These are phyloP conservation scores for Orius insidiosus DNA, from an alignment of 1,140 invertebrate genomes.

Conservation along the genomic window DNA sequence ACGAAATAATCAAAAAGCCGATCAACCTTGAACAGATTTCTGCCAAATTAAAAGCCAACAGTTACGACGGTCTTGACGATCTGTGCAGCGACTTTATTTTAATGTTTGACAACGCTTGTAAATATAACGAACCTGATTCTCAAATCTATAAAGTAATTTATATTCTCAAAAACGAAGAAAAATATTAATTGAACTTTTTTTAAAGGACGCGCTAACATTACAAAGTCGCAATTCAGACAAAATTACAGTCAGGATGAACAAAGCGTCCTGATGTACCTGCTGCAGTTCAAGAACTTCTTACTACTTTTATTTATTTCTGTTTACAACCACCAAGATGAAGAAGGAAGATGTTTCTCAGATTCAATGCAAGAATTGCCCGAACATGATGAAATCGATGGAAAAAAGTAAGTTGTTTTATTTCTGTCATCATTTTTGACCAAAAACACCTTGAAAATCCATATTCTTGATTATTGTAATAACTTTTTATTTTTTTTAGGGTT, in stretches of 20 bases:
- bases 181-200: slow-evolving; percentile 2
- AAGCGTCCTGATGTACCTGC: slow-evolving; percentile 73
- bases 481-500: slow-evolving; percentile 39
- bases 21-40: slow-evolving; percentile 94
- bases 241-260: slow-evolving; percentile 76
- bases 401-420: no score
- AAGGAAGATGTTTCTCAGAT: slow-evolving; percentile 90
- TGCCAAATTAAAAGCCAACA: slow-evolving; percentile 56
- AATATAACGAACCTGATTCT: slow-evolving; percentile 98
- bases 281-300: slow-evolving; percentile 78
- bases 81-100: slow-evolving; percentile 82
- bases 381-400: slow-evolving; percentile 58
- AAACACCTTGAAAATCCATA: no score
- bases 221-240: slow-evolving; percentile 88
- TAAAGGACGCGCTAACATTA: slow-evolving; percentile 74
- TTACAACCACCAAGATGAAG: slow-evolving; percentile 91
- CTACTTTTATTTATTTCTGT: slow-evolving; percentile 82
- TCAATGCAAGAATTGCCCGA: slow-evolving; percentile 87
- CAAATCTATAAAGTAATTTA: slow-evolving; percentile 89
- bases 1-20: slow-evolving; percentile 92
- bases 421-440: no score
- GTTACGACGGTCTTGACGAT: slow-evolving; percentile 76
- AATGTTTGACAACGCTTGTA: slow-evolving; percentile 99
- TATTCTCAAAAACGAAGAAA: background rate
- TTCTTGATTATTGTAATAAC: no score